Evolutionary conservation across 2,797 vertebrate species (phyloP).

Genomic region (Glossophaga mutica): DNA sequence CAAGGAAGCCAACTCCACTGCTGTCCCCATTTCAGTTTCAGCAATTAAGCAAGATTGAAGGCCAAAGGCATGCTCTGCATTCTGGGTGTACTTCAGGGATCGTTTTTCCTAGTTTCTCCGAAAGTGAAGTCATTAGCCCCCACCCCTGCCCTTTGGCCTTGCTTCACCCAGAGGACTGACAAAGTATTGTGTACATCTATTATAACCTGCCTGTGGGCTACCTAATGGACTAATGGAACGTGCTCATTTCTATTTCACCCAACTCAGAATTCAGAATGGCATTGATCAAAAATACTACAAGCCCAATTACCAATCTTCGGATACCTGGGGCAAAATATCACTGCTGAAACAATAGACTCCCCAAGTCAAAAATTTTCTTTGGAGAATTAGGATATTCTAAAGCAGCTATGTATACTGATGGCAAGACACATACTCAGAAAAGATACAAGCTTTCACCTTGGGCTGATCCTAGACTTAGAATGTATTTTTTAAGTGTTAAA

Average conservation of each 20-base stretch:
- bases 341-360: neutral
- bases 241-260: neutral
- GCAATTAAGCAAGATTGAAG: neutral
- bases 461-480: neutral
- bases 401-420: neutral
- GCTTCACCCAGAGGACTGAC: neutral
- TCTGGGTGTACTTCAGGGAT: neutral
- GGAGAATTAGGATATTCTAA: neutral
- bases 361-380: neutral
- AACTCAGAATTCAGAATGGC: neutral
- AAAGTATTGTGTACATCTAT: neutral
- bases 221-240: neutral
- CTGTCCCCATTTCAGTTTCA: neutral
- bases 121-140: neutral
- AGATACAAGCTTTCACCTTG: neutral
- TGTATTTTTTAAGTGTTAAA: neutral
- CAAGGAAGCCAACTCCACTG: no score
- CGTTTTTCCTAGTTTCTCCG: neutral
- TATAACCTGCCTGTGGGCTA: neutral
- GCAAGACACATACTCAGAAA: neutral
- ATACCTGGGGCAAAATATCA: neutral
- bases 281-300: neutral
- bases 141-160: neutral
- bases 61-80: neutral
- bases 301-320: neutral